phyloP scores from a whole-genome alignment of 2,888 invertebrate species.

The Serripes groenlandicus region DNA sequence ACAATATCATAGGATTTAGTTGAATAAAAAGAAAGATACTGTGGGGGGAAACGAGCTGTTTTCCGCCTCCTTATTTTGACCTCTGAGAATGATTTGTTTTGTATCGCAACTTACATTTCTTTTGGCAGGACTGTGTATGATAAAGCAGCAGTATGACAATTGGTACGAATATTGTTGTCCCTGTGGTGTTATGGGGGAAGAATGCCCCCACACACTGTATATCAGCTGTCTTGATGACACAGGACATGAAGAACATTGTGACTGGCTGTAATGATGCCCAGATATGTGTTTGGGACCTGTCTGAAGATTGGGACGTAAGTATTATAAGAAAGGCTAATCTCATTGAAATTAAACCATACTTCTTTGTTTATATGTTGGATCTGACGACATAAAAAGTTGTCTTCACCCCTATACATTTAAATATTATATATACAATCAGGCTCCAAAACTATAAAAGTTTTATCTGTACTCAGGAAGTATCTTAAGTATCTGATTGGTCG shows the following conservation, averaged over 20 bases:
- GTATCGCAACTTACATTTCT: not conserved
- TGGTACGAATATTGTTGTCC: constrained; percentile 92
- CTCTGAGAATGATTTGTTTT: not conserved
- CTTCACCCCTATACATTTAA: too few relatives aligned
- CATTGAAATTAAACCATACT: too few relatives aligned
- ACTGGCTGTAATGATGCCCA: constrained; percentile 99
- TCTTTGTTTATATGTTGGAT: too few relatives aligned
- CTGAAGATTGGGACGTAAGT: constrained; percentile 81
- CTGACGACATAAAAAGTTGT: too few relatives aligned
- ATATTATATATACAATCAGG: too few relatives aligned
- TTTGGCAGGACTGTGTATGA: not conserved
- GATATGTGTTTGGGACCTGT: constrained; percentile 97
- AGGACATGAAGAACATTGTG: constrained; percentile 96
- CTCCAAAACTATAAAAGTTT: too few relatives aligned
- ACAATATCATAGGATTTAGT: not conserved
- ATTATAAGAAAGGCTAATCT: not conserved
- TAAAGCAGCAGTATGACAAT: constrained; percentile 70
- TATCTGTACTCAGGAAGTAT: too few relatives aligned
- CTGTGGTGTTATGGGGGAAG: constrained; percentile 98
- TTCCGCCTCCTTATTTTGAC: not conserved
- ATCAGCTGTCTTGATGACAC: constrained; percentile 96
- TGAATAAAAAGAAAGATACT: not conserved
- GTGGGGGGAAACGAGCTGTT: not conserved
- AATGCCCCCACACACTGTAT: constrained; percentile 98
- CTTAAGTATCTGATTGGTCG: too few relatives aligned